Percentiles rank a stretch among this genome's conserved stretches.
Conservation (phyloP, 2,888 invertebrate genomes). For the Apotomis capreana region DNA sequence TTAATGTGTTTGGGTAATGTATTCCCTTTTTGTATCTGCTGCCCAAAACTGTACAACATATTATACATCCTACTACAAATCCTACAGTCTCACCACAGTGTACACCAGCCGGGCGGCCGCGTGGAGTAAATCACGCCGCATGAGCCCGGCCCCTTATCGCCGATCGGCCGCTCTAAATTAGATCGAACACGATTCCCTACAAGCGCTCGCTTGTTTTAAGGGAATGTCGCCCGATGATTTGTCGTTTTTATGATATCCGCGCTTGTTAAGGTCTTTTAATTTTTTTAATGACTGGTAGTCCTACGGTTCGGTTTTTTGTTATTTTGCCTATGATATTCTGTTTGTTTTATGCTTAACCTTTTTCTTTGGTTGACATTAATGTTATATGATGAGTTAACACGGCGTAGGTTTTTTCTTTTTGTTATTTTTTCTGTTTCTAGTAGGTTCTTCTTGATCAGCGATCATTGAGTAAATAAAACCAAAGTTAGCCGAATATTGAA, state of each 20-base stretch:
- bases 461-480: not conserved
- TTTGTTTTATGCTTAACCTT: slow-evolving; percentile 18
- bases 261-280: slow-evolving; percentile 42
- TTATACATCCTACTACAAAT: not conserved
- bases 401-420: too few species aligned
- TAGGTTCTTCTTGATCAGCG: too few species aligned
- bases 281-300: slow-evolving; percentile 44
- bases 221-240: slow-evolving; percentile 58
- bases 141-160: slow-evolving; percentile 63
- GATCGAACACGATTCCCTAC: slow-evolving; percentile 58
- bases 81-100: slow-evolving; percentile 18
- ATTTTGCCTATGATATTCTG: slow-evolving; percentile 13
- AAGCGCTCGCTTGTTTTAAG: slow-evolving; percentile 47
- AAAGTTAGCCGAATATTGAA: not conserved
- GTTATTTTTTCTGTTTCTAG: too few species aligned
- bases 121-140: slow-evolving; percentile 72
- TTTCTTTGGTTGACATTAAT: slow-evolving; percentile 18
- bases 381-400: not conserved
- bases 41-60: too few species aligned
- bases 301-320: slow-evolving; percentile 31
- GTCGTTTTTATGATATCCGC: slow-evolving; percentile 61
- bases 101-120: slow-evolving; percentile 42
- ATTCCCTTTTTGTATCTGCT: too few species aligned
- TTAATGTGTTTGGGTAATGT: too few species aligned
- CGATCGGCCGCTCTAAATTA: slow-evolving; percentile 67